phyloP scores from a whole-genome alignment of 2,797 vertebrate species.

The Pagetopsis macropterus region DNA sequence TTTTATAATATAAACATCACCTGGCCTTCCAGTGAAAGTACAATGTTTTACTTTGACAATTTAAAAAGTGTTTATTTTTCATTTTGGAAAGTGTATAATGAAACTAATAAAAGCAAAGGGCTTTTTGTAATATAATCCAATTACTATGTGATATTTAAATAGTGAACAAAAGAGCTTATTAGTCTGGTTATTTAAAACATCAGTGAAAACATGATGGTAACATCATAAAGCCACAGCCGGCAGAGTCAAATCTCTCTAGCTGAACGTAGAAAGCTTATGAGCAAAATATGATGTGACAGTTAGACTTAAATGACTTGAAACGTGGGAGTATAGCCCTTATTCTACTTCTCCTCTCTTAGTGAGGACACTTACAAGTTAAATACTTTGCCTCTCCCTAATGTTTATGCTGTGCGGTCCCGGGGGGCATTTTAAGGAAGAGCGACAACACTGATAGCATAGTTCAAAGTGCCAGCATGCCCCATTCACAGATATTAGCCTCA shows the following conservation, averaged over 20 bases:
- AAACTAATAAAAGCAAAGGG: conserved; percentile 13
- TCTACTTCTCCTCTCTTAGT: conserved; percentile 11
- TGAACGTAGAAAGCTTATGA: conserved; percentile 17
- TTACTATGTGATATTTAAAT: conserved; percentile 27
- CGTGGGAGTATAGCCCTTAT: conserved; percentile 11
- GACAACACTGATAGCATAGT: conserved; percentile 43
- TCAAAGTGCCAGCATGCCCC: conserved; percentile 64
- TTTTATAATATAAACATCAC: no score
- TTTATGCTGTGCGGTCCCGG: conserved; percentile 51
- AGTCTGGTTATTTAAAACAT: conserved; percentile 20
- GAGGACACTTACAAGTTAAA: conserved; percentile 23
- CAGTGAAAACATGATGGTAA: neutral
- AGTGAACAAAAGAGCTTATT: conserved; percentile 12
- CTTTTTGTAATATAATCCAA: neutral
- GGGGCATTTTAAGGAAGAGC: conserved; percentile 56
- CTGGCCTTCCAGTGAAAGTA: no score
- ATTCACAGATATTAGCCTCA: conserved; percentile 82
- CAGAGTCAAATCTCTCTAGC: neutral
- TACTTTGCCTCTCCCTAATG: conserved; percentile 23
- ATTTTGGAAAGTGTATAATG: conserved; percentile 3
- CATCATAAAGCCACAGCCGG: conserved; percentile 2
- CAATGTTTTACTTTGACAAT: no score
- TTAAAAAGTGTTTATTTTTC: neutral
- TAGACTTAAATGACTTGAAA: conserved; percentile 31
- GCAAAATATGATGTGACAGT: conserved; percentile 26